phyloP scores from a whole-genome alignment of 1,140 invertebrate species.

The Gryon sp. region DNA sequence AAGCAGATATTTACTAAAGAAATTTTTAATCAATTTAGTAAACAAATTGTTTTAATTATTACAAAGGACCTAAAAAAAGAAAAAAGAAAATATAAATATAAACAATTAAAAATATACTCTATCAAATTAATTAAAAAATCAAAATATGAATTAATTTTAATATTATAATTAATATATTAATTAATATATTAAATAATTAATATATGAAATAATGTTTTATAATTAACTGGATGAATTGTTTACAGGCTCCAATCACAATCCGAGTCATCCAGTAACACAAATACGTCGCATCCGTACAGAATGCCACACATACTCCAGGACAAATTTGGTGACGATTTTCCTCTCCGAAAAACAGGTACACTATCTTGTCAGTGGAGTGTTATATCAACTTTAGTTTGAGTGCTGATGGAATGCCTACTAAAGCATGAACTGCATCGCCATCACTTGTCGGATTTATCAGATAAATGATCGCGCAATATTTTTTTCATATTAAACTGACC shows the following conservation, averaged over 20 bases:
- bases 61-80: too few species aligned
- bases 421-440: slow-evolving; percentile 75
- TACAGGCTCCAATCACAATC: slow-evolving; percentile 76
- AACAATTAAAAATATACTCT: too few species aligned
- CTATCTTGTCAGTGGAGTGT: slow-evolving; percentile 34
- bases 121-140: too few species aligned
- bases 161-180: too few species aligned
- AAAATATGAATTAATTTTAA: too few species aligned
- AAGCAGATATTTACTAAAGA: too few species aligned
- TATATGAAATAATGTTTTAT: neutral
- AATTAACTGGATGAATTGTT: slow-evolving; percentile 4
- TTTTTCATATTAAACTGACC: too few species aligned
- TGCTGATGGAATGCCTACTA: slow-evolving; percentile 76
- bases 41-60: too few species aligned
- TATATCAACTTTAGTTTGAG: slow-evolving; percentile 60
- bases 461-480: slow-evolving; percentile 7
- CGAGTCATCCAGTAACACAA: slow-evolving; percentile 76
- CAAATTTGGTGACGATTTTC: slow-evolving; percentile 87
- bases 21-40: too few species aligned
- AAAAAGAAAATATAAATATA: too few species aligned
- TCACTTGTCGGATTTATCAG: slow-evolving; percentile 59
- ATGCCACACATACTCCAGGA: slow-evolving; percentile 82
- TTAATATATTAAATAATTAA: slow-evolving; percentile 1
- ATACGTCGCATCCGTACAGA: slow-evolving; percentile 84
- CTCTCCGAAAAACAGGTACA: slow-evolving; percentile 95